Base-by-base conservation (phyloP, 2,888 invertebrate species). In the Euproctis similis region DNA sequence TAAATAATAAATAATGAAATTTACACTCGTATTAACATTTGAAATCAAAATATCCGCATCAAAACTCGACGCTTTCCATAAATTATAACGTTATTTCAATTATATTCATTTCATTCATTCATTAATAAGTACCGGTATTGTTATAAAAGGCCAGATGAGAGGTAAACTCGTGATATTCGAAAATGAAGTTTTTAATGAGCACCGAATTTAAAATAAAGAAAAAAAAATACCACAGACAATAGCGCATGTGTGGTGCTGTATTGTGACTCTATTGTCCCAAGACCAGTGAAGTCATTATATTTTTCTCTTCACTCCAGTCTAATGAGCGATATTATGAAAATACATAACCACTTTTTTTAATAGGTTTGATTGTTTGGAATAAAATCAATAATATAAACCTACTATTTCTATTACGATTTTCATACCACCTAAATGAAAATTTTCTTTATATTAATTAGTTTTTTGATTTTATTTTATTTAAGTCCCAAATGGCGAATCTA, bases 191-290 rank as follows among this genome's bases (percentile, higher is more conserved):
- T 73, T 78, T 80, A 81, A 82, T 77, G 78, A 82, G 77, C 70
- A 72, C 70, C 53, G 64, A 62, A 69, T 69, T 72, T 67, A 71
- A 72, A 78, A 77, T n/a, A 76, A 69, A 67, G 62, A 56, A n/a
- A n/a, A n/a, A n/a, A n/a, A n/a, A n/a, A n/a, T n/a, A n/a, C n/a
- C 41, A 49, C 49, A 21, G 66, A 81, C 80, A 80, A 81, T 74
- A 46, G 61, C 69, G 63, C 7, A 10, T 73, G 62, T 76, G 71
- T 74, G 74, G 59, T 51, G 53, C 58, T 59, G 49, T 53, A 73
- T 72, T 76, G 72, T 75, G 68, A 42, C 34, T 46, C 70, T 62
- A 73, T 80, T 78, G 77, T 78, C 65, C 56, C 40, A 41, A 36
- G 45, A 39, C 36, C 46, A 48, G 46, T 53, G 46, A 55, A 57